Base-by-base conservation (phyloP, 2,113 vertebrate species). In the Athene cunicularia region DNA sequence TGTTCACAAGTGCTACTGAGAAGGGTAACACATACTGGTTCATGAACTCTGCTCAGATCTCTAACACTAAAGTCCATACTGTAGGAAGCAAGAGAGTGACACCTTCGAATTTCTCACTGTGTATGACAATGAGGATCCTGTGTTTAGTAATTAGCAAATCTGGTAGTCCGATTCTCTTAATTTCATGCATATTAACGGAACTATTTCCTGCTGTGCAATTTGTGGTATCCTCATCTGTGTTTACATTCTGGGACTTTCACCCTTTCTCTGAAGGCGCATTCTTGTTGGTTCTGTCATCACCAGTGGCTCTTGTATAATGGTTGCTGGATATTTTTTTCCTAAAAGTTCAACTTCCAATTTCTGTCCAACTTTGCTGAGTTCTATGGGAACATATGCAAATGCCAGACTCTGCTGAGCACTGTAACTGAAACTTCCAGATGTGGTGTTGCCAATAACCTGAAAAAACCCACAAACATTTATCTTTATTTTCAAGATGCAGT, bases 371-470 rank as follows among this genome's bases (percentile, higher is more conserved):
- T 96, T 97, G 95, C 98, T 98, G 56, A 99, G 98, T 47, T 99
- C 98, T 37, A 95, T 22, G 4, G 99, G 99, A 59, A 99, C 98
- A 60, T 99, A 99, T 2, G 99, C 99, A 12, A 99, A 99, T 19
- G 99, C 99, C 96, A 99, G 97, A 95, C 99, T 99, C 97, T 98
- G 98, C 91, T 98, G 98, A 93, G 97, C 95, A 95, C 96, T 98
- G 91, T 99, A 99, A 96, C 99, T 99, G 97, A 99, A 99, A 84
- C 98, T 97, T 84, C 99, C 99, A 17, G 99, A 99, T 1, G 99
- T 99, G 2, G 99, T 99, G 96, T 99, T 99, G 60, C 99, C 99
- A 56, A 99, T 97, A 97, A 99, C 99, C 99, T 99, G 97, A 22
- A 97, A 96, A 49, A 47, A 92, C 56, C 4, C 8, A 56, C 24